Base-by-base conservation (phyloP, 2,113 vertebrate genomes). In the Lophotis ruficrista region DNA sequence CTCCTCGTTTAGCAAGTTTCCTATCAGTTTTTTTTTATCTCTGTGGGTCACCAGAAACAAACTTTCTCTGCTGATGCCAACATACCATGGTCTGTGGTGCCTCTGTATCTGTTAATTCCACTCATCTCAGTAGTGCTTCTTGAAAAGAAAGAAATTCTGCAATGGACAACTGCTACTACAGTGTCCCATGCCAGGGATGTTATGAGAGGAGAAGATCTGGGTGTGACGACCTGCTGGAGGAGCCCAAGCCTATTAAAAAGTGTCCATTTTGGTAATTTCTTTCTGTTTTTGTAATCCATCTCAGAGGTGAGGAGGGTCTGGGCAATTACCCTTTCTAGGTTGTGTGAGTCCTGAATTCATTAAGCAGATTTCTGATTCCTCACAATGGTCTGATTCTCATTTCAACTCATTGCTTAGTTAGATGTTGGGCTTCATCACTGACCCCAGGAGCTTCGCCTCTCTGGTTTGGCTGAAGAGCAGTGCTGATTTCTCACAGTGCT, bases 131-230 rank as follows among this genome's bases (percentile, higher is more conserved):
- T 38, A 28, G 12, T 19, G 8, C 6, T 88, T 64, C 24, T 43
- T 62, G 37, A 23, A 45, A 68, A 83, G 41, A 31, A 35, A 65
- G 5, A 20, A 83, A 62, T 37, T 80, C 68, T 60, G 33, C 1
- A 1, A 20, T 25, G 68, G 33, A 8, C 7, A 14, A 7, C 15
- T 47, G 30, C 50, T 66, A 30, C 47, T 0, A 0, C 33, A 12
- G 10, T 73, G 33, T 16, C 31, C 24, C 4, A 1, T 8, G 8
- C 31, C 5, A 4, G 17, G 14, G 11, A 18, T 58, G 28, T 30
- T 71, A 37, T 2, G 0, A 38, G 14, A 50, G 24, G 21, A n/a
- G 71, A 91, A 68, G 30, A 35, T 45, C 60, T 4, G 5, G 64
- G 15, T 41, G 41, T 11, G 5, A 86, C 24, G 11, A 58, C 12